Evolutionary conservation across 2,113 vertebrate species (phyloP), one percentile per base, ranked within the genome.

Genomic region (Leucosticte australis): DNA sequence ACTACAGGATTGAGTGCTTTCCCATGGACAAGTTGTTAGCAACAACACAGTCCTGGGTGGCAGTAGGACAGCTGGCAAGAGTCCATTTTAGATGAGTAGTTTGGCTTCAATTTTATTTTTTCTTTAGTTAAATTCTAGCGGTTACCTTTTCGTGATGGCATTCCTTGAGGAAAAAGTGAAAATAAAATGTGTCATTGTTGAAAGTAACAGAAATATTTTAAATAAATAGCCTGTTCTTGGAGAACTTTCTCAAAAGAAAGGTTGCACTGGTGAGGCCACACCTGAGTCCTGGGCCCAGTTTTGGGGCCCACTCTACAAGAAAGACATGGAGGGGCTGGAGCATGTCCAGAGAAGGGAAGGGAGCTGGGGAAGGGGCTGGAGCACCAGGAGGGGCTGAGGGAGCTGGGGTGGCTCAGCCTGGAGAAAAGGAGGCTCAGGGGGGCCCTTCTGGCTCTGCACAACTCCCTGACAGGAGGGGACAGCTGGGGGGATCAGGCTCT

Each of bases 331-430:
- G 47, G n/a, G 28, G 24, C 20, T 75, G 78, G 24, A 75, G 53
- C 1, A 0, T 35, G n/a, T 46, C n/a, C 87, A 74, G 53, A 1
- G 27, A 20, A 50, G 27, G 31, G 42, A 73, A 31, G 0, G 0
- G 50, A 73, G 42, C 59, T 64, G 57, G 6, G 10, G 21, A 79
- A 79, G 42, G 31, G 42, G 0, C 21, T 57, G 76, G 26, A 57
- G 67, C 11, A 18, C 2, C 47, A 87, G 49, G 16, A 56, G 14
- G 2, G 6, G 57, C 50, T 71, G 67, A 80, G 67, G 37, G 53
- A 82, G 46, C 46, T 67, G 60, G 7, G 22, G 24, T 15, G 11
- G 33, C 24, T 81, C 39, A 81, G 33, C 27, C 77, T 65, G 86
- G 18, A 89, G 52, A 5, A 89, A 28, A 74, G 31, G 59, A 44